phyloP scores from a whole-genome alignment of 2,888 invertebrate genomes.

The Lepetodrilus schrolli region DNA sequence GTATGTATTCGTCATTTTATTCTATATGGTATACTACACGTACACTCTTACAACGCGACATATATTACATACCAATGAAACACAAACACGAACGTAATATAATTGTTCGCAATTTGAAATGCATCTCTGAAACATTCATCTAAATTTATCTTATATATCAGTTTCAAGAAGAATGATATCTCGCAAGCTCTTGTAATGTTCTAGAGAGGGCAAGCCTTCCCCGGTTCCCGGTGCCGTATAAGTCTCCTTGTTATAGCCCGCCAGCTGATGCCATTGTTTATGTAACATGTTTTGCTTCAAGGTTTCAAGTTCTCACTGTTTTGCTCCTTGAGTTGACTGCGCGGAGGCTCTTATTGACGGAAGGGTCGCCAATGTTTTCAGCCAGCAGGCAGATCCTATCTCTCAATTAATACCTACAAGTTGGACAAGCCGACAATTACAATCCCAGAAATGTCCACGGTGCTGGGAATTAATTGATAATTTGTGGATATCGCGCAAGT shows the following conservation, averaged over 20 bases:
- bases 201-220: neutral
- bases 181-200: too few species aligned
- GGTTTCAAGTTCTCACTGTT: conserved; percentile 23
- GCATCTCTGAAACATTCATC: too few species aligned
- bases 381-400: conserved; percentile 22
- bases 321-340: conserved; percentile 27
- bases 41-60: too few species aligned
- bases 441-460: conserved; percentile 28
- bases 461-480: conserved; percentile 34
- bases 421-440: conserved; percentile 34
- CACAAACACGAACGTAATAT: too few species aligned
- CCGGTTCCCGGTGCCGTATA: neutral
- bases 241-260: neutral
- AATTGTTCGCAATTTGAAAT: too few species aligned
- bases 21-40: too few species aligned
- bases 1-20: too few species aligned
- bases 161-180: too few species aligned
- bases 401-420: conserved; percentile 28
- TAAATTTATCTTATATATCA: too few species aligned
- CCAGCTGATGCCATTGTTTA: conserved; percentile 24
- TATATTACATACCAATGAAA: too few species aligned
- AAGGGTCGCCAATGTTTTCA: conserved; percentile 32
- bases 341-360: conserved; percentile 28
- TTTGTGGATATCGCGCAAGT: conserved; percentile 34
- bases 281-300: conserved; percentile 26